These are phyloP conservation scores for Deroplatys truncata DNA, from an alignment of 2,888 invertebrate species.

Conservation along the genomic window DNA sequence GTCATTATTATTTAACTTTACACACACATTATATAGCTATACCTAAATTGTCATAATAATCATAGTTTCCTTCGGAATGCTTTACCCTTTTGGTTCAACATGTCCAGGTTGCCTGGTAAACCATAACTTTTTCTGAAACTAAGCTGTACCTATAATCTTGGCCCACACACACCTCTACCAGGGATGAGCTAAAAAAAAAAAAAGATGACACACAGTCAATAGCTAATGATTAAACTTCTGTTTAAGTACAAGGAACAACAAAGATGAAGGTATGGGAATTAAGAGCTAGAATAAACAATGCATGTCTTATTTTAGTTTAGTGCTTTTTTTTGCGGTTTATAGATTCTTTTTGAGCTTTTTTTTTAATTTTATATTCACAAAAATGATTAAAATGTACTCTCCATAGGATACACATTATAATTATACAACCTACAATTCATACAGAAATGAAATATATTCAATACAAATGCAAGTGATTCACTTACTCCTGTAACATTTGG, in stretches of 20 bases:
- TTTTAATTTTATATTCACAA: constrained; percentile 29
- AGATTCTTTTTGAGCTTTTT: constrained; percentile 21
- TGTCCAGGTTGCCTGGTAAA: no score
- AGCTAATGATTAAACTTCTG: no score
- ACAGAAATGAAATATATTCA: constrained; percentile 13
- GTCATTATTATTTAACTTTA: no score
- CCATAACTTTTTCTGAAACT: no score
- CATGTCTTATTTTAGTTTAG: background rate
- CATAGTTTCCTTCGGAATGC: no score
- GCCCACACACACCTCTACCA: no score
- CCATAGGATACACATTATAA: constrained; percentile 20
- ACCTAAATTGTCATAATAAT: no score
- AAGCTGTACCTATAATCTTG: no score
- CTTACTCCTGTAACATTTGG: background rate
- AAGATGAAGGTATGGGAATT: background rate
- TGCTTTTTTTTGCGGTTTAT: constrained; percentile 10
- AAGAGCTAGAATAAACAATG: background rate
- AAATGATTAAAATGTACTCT: constrained; percentile 21
- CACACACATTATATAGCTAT: no score
- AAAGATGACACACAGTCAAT: no score
- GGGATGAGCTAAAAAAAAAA: no score
- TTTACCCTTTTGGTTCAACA: no score
- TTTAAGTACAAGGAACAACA: background rate
- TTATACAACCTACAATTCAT: constrained; percentile 14
- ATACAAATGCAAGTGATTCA: constrained; percentile 12